Evolutionary conservation across 2,797 vertebrate genomes (phyloP).

Genomic region (Emydoidea blandingii): DNA sequence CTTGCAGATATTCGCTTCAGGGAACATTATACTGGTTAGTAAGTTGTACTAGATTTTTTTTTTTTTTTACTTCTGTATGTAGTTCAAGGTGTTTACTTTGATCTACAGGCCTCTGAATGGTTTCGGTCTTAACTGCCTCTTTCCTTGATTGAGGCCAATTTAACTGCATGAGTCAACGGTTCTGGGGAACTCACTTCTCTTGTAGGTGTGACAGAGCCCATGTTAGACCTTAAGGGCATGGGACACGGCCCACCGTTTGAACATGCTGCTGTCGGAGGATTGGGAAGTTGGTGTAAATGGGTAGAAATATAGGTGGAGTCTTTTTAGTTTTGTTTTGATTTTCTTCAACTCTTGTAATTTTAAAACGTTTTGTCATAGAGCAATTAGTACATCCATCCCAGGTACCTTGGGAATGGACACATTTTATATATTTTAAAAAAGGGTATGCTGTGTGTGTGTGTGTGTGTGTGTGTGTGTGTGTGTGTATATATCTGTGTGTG

Average conservation of each 20-base stretch:
- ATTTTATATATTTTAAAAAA: background rate
- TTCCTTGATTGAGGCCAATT: background rate
- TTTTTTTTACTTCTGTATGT: too few species aligned
- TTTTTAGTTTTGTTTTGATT: background rate
- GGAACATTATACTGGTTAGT: background rate
- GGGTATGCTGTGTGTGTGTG: background rate
- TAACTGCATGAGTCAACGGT: background rate
- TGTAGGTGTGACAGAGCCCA: background rate
- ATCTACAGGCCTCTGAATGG: background rate
- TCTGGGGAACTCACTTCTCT: background rate
- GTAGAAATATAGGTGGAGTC: background rate
- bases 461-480: too few species aligned
- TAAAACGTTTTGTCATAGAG: background rate
- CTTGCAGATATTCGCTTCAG: background rate
- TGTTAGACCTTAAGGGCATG: background rate
- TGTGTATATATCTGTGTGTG: too few species aligned
- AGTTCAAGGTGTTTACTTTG: background rate
- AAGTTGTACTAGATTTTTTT: background rate
- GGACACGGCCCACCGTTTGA: accelerated
- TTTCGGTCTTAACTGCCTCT: background rate
- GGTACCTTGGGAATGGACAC: background rate
- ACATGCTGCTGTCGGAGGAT: background rate
- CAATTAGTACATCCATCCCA: background rate
- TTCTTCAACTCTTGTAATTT: too few species aligned
- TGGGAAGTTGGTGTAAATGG: background rate